phyloP scores from a whole-genome alignment of 1,140 invertebrate species.

The Drosophila sucinea region DNA sequence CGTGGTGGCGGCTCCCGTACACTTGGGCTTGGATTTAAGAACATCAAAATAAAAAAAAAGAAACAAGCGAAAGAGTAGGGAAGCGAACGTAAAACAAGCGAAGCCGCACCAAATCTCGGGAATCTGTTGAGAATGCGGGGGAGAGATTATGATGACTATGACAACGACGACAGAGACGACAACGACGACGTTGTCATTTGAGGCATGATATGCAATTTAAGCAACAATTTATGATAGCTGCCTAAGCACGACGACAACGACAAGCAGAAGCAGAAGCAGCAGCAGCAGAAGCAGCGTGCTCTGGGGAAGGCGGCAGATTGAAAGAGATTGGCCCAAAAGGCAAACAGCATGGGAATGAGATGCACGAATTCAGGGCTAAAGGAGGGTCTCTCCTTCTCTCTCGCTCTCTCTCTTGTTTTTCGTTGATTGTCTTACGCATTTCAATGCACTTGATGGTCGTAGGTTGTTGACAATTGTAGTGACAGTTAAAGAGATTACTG shows the following conservation, averaged over 20 bases:
- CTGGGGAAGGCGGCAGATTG: conserved; percentile 54
- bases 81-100: background rate
- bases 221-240: conserved; percentile 70
- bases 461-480: conserved; percentile 30
- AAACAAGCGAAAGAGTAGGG: conserved; percentile 8
- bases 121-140: conserved; percentile 11
- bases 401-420: background rate
- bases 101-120: background rate
- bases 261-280: conserved; percentile 27
- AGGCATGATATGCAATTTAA: conserved; percentile 72
- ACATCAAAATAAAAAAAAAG: background rate
- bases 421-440: conserved; percentile 33
- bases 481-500: conserved; percentile 23
- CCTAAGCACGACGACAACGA: conserved; percentile 54
- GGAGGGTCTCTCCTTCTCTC: conserved; percentile 10
- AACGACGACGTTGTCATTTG: conserved; percentile 43
- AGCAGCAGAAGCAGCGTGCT: conserved; percentile 10
- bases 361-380: conserved; percentile 32
- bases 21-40: background rate
- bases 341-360: conserved; percentile 31
- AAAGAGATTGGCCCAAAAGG: conserved; percentile 56
- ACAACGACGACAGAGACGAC: background rate
- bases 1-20: background rate
- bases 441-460: conserved; percentile 33
- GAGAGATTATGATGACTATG: conserved; percentile 10